A percentile compares a stretch with the other conserved stretches of the same genome.
Conservation (phyloP, 2,113 vertebrate genomes). For the Halcyon senegalensis region DNA sequence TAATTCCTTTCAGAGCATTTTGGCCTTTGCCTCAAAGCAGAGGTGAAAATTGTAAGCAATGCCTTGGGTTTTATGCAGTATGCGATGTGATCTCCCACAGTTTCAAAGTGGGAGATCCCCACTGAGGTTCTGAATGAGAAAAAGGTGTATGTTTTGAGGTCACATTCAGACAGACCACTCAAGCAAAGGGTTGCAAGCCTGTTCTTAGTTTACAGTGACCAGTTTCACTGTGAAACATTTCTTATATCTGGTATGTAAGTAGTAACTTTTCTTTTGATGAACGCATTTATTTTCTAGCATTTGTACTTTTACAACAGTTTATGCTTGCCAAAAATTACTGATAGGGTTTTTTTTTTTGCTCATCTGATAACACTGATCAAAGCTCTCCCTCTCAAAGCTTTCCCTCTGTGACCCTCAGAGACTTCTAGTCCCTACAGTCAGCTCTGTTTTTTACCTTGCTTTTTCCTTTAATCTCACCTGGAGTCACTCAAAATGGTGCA, state of each 20-base stretch:
- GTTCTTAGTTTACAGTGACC: background rate
- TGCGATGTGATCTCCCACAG: background rate
- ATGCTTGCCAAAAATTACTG: background rate
- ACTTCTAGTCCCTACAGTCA: background rate
- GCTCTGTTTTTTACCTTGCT: background rate
- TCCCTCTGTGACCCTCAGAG: background rate
- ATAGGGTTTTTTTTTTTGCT: background rate
- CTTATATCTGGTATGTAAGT: background rate
- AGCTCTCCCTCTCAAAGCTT: background rate
- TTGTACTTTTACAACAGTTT: background rate
- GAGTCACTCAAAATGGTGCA: conserved; percentile 18
- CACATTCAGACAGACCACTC: background rate
- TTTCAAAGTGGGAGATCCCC: background rate
- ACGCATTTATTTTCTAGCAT: background rate
- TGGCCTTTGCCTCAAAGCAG: background rate
- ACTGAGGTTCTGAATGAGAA: background rate
- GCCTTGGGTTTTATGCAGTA: background rate
- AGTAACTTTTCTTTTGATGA: background rate
- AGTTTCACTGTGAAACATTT: background rate
- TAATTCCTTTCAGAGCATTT: background rate
- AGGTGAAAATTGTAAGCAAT: background rate
- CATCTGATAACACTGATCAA: background rate
- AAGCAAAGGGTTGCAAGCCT: background rate
- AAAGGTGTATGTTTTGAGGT: background rate
- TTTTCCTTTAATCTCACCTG: conserved; percentile 55